A percentile compares a stretch with the other conserved stretches of the same genome.
phyloP scores from a whole-genome alignment of 2,888 invertebrate genomes.

The Capitulum mitella region DNA sequence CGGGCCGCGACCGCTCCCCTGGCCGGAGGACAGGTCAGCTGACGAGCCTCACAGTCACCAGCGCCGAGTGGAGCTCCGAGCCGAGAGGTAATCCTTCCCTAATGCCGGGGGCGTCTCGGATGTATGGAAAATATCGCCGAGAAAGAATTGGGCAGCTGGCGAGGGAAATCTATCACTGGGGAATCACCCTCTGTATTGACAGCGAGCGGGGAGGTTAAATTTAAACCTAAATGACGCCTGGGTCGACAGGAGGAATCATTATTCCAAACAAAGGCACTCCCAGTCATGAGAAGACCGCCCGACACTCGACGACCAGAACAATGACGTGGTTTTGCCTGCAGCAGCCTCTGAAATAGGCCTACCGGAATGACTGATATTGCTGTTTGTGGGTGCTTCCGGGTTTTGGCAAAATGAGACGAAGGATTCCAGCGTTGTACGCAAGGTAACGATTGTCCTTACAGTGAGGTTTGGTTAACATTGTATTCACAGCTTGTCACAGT shows the following conservation, averaged over 20 bases:
- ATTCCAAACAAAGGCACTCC: neutral
- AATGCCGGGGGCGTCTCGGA: neutral
- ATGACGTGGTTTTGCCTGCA: too few species aligned
- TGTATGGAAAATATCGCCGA: neutral
- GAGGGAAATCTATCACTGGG: neutral
- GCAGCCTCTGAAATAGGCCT: too few species aligned
- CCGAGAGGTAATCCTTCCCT: neutral
- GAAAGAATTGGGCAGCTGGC: constrained; percentile 10
- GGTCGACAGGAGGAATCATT: neutral
- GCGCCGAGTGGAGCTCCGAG: neutral
- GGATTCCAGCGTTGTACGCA: too few species aligned
- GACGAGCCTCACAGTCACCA: neutral
- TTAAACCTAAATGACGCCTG: constrained; percentile 15
- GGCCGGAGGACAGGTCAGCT: neutral
- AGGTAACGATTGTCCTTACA: too few species aligned
- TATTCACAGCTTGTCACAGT: too few species aligned
- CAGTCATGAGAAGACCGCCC: neutral
- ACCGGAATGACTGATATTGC: too few species aligned
- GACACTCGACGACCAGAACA: neutral
- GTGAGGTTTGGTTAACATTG: too few species aligned
- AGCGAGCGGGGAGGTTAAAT: constrained; percentile 10
- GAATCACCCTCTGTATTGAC: neutral
- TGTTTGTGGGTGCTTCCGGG: too few species aligned
- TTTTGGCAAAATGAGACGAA: too few species aligned
- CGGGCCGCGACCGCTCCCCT: too few species aligned